These are phyloP conservation scores for Malthinus flaveolus DNA, from an alignment of 2,888 invertebrate species.

Conservation along the genomic window DNA sequence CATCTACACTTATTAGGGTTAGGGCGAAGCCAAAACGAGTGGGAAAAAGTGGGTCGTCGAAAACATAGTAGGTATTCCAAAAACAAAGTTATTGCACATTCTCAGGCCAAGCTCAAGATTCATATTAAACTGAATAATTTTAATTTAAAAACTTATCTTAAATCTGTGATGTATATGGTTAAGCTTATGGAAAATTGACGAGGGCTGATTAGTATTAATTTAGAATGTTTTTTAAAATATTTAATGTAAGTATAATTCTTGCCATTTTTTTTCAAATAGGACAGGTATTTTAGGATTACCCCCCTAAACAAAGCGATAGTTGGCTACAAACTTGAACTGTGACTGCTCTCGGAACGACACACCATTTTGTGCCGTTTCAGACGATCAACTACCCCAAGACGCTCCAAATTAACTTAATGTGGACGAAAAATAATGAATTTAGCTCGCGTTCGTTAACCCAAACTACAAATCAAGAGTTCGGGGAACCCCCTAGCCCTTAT, in stretches of 20 bases:
- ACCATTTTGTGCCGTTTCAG: too few relatives aligned
- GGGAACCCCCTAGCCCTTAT: too few relatives aligned
- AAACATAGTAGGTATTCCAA: neutral
- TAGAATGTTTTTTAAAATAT: conserved; percentile 1
- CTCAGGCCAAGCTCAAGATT: conserved; percentile 3
- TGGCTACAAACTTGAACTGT: too few relatives aligned
- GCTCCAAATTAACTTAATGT: too few relatives aligned
- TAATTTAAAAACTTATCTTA: conserved; percentile 21
- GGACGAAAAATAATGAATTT: too few relatives aligned
- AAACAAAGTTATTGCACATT: conserved; percentile 14
- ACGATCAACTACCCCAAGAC: too few relatives aligned
- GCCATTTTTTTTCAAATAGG: conserved; percentile 6
- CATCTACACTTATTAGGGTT: too few relatives aligned
- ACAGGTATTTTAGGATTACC: neutral
- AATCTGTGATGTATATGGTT: conserved; percentile 29
- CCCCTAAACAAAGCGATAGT: too few relatives aligned
- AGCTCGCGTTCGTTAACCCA: too few relatives aligned
- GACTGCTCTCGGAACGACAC: too few relatives aligned
- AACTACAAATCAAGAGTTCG: too few relatives aligned
- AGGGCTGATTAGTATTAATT: conserved; percentile 22
- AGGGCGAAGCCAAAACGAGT: too few relatives aligned
- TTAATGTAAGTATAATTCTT: conserved; percentile 2
- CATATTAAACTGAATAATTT: conserved; percentile 8
- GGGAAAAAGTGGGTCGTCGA: neutral
- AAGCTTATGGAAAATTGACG: conserved; percentile 18